Conservation (phyloP, 1,140 invertebrate species). For the Papilio glaucus region DNA sequence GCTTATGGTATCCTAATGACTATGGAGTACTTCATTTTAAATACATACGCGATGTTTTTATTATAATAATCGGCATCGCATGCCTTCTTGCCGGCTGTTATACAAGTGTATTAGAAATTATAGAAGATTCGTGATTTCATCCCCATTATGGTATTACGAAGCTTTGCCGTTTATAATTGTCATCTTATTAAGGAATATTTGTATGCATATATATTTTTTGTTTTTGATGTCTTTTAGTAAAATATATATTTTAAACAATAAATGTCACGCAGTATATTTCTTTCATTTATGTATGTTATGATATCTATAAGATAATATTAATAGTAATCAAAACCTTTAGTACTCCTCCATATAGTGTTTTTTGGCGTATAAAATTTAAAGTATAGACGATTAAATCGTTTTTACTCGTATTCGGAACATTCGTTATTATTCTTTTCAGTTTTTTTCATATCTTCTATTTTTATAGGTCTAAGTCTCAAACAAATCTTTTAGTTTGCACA, state of each 20-base stretch:
- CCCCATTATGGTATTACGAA: neutral
- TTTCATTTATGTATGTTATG: neutral
- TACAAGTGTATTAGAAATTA: constrained; percentile 64
- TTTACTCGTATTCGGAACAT: no score
- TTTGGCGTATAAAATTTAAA: no score
- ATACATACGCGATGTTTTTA: constrained; percentile 83
- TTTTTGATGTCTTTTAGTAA: neutral
- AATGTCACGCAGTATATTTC: neutral
- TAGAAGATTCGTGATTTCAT: constrained; percentile 15
- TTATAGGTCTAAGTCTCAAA: no score
- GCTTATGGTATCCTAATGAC: constrained; percentile 84
- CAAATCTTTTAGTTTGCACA: no score
- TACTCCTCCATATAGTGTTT: no score
- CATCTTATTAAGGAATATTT: neutral
- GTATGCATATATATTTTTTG: neutral
- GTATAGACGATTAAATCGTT: no score
- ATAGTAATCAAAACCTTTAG: no score
- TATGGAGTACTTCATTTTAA: constrained; percentile 74
- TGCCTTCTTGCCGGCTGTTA: constrained; percentile 79
- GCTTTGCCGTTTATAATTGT: neutral
- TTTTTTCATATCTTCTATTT: no score
- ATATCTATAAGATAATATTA: no score
- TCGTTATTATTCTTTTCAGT: no score
- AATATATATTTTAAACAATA: neutral
- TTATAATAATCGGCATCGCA: constrained; percentile 84